A percentile compares a stretch with the other conserved stretches of the same genome.
These are phyloP conservation scores for Lasioglossum oenotherae DNA, from an alignment of 2,888 invertebrate genomes.

Conservation along the genomic window DNA sequence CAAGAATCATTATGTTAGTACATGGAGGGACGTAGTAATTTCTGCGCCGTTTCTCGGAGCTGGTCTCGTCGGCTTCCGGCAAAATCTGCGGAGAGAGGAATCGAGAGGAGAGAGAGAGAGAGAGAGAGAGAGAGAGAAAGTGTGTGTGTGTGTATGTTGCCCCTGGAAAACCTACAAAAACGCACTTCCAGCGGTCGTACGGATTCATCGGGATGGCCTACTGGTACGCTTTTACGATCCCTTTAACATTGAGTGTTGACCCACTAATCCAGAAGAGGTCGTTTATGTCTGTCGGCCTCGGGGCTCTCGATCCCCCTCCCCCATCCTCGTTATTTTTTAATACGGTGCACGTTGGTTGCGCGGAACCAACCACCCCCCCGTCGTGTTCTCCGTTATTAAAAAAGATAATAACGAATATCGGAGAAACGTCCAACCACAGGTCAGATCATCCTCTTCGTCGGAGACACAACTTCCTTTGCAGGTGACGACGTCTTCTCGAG, in stretches of 20 bases:
- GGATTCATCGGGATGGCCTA: conserved; percentile 66
- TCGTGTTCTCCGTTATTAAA: conserved; percentile 16
- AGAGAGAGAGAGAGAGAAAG: background rate
- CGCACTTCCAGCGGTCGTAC: conserved; percentile 42
- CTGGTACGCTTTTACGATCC: conserved; percentile 57
- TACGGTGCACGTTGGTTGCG: conserved; percentile 14
- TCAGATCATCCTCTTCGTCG: background rate
- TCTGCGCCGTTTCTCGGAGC: background rate
- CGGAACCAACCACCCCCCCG: background rate
- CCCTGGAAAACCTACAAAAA: conserved; percentile 65
- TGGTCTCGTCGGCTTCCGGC: conserved; percentile 12
- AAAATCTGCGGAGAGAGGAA: conserved; percentile 6
- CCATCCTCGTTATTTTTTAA: conserved; percentile 42
- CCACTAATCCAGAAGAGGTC: conserved; percentile 59
- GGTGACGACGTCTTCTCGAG: no score
- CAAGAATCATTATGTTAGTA: background rate
- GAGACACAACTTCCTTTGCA: background rate
- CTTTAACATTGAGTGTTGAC: conserved; percentile 70
- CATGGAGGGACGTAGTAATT: background rate
- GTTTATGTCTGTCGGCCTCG: conserved; percentile 37
- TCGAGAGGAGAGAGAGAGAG: background rate
- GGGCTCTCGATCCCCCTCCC: conserved; percentile 5
- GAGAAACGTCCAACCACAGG: background rate
- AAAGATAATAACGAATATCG: conserved; percentile 12
- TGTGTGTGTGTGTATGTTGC: background rate